A percentile compares a stretch with the other conserved stretches of the same genome.
phyloP scores from a whole-genome alignment of 53 echinoderm and acorn worm species.

The Apostichopus leukothele region DNA sequence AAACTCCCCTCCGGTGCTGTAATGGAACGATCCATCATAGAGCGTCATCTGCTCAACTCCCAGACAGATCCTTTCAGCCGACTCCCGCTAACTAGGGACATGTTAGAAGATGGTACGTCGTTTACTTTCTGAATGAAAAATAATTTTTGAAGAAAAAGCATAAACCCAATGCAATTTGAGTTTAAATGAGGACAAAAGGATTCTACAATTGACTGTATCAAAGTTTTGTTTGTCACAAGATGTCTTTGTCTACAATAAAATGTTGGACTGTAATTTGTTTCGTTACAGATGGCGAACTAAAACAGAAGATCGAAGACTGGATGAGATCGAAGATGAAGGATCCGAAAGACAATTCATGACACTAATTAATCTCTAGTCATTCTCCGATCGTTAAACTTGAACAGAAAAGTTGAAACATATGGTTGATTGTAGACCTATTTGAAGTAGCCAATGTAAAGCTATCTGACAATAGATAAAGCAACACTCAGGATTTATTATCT shows the following conservation, averaged over 20 bases:
- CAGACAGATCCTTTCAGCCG: conserved; percentile 87
- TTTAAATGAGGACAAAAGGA: too few species aligned
- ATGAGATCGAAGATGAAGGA: conserved; percentile 61
- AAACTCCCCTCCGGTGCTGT: conserved; percentile 88
- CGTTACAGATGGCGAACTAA: conserved; percentile 73
- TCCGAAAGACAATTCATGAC: not conserved
- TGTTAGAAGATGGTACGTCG: conserved; percentile 70
- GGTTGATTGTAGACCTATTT: too few species aligned
- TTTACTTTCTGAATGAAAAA: too few species aligned
- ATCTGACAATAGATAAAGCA: too few species aligned
- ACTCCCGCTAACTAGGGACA: conserved; percentile 73
- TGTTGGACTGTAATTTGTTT: not conserved
- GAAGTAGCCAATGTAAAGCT: too few species aligned
- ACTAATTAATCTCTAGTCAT: not conserved
- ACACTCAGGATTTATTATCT: too few species aligned
- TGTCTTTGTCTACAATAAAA: too few species aligned
- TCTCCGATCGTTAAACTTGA: not conserved
- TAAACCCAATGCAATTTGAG: too few species aligned
- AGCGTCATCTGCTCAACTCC: conserved; percentile 94
- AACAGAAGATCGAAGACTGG: conserved; percentile 79
- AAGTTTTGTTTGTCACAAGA: too few species aligned
- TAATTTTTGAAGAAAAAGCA: too few species aligned
- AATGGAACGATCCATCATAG: conserved; percentile 95
- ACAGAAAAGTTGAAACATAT: too few species aligned
- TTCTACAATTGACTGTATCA: too few species aligned